A percentile compares a stretch with the other conserved stretches of the same genome.
These are phyloP conservation scores for Podocnemis expansa DNA, from an alignment of 2,113 vertebrate genomes.

Conservation along the genomic window DNA sequence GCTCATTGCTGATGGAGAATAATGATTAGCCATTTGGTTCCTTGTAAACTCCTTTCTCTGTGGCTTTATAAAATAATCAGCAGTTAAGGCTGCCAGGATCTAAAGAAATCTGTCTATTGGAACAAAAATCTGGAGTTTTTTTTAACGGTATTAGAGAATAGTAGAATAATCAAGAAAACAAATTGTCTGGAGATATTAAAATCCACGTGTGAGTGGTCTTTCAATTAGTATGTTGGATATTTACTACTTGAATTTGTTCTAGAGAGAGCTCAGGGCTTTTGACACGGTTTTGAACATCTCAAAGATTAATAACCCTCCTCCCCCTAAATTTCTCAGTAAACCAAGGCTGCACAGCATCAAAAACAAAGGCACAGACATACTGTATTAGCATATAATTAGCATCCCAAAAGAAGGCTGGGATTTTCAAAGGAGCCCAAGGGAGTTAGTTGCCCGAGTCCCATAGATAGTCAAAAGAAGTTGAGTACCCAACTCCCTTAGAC, in stretches of 20 bases:
- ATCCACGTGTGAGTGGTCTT: neutral
- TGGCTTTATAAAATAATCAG: slow-evolving; percentile 68
- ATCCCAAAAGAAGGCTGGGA: neutral
- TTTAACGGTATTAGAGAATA: slow-evolving; percentile 9
- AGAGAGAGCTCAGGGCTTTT: neutral
- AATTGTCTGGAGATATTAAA: slow-evolving; percentile 22
- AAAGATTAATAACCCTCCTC: neutral
- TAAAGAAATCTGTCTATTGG: slow-evolving; percentile 47
- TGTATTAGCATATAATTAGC: neutral
- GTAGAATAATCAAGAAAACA: neutral
- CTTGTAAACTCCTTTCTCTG: slow-evolving; percentile 64
- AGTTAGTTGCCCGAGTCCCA: neutral
- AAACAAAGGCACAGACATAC: neutral
- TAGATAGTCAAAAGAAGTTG: rapidly evolving
- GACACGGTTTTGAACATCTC: neutral
- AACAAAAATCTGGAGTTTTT: neutral
- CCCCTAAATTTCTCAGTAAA: neutral
- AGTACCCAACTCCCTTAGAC: neutral
- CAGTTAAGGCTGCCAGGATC: slow-evolving; percentile 47
- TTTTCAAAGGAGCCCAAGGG: neutral
- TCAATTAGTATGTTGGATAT: neutral
- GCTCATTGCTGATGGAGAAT: slow-evolving; percentile 61
- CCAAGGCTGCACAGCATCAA: rapidly evolving
- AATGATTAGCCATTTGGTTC: slow-evolving; percentile 71
- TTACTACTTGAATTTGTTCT: neutral